Percentiles rank a stretch among this genome's conserved stretches.
Conservation (phyloP, 2,888 invertebrate genomes). For the Listrodromus nycthemerus region DNA sequence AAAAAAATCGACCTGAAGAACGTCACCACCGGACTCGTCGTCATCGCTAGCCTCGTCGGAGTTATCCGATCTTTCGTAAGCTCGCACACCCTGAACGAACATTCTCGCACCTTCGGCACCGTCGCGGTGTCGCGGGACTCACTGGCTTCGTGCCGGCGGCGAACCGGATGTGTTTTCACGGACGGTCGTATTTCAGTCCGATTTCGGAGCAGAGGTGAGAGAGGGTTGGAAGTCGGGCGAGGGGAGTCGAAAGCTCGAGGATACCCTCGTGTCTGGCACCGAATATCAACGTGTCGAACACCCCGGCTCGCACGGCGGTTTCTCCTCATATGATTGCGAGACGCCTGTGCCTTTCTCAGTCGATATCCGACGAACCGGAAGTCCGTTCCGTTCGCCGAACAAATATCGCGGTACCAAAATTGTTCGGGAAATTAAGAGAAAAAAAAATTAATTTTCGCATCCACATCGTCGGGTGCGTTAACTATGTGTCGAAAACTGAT, state of each 20-base stretch:
- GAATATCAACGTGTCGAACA: conserved; percentile 67
- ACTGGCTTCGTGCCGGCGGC: conserved; percentile 54
- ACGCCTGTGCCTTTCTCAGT: conserved; percentile 15
- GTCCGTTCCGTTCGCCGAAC: neutral
- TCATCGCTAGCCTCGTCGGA: conserved; percentile 80
- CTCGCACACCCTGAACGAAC: conserved; percentile 81
- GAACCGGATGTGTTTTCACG: conserved; percentile 39
- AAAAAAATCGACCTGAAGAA: conserved; percentile 78
- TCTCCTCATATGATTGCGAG: conserved; percentile 28
- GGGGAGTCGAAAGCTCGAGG: conserved; percentile 45
- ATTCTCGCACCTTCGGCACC: conserved; percentile 68
- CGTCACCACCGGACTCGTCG: conserved; percentile 78
- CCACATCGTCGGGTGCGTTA: too few relatives aligned
- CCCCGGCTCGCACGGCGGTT: conserved; percentile 16
- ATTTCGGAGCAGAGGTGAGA: conserved; percentile 56
- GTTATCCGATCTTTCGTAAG: conserved; percentile 77
- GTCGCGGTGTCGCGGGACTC: conserved; percentile 56
- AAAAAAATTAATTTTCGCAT: neutral
- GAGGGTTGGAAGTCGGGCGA: conserved; percentile 61
- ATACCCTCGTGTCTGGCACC: conserved; percentile 80
- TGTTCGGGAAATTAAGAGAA: neutral
- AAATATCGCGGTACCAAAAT: conserved; percentile 9
- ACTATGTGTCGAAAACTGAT: neutral
- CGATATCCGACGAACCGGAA: conserved; percentile 17
- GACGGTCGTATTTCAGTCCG: conserved; percentile 30